Evolutionary conservation across 2,113 vertebrate species (phyloP).

Genomic region (Vireo altiloquus): DNA sequence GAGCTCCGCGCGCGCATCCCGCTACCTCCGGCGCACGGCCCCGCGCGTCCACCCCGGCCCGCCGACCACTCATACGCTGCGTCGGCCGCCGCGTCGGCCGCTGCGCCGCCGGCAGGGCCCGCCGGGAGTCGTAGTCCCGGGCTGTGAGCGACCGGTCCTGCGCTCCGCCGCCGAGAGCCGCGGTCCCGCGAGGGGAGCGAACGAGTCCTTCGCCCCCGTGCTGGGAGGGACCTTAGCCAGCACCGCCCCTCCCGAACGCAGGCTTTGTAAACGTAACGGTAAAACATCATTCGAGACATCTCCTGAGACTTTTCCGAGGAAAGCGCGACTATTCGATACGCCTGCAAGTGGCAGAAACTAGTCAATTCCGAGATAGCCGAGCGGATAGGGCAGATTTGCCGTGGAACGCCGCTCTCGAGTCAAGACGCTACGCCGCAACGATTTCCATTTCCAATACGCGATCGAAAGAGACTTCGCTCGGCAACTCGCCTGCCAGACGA

Average conservation of each 20-base stretch:
- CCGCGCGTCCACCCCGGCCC: background rate
- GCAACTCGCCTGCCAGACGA: background rate
- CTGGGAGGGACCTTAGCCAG: no score
- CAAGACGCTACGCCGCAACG: background rate
- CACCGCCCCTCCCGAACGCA: background rate
- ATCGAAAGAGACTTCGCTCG: background rate
- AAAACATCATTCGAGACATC: background rate
- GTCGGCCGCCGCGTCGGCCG: background rate
- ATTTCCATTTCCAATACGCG: background rate
- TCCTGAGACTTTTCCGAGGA: background rate
- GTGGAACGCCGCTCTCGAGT: background rate
- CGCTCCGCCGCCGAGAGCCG: background rate
- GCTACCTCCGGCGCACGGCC: background rate
- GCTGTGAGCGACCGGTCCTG: accelerated
- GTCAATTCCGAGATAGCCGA: background rate
- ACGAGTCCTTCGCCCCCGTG: background rate
- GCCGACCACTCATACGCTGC: background rate
- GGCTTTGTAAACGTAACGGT: background rate
- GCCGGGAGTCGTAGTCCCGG: slow-evolving; percentile 26
- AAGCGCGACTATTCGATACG: background rate
- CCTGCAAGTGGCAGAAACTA: background rate
- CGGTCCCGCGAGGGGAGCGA: background rate
- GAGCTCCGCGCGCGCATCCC: background rate
- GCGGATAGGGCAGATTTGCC: background rate
- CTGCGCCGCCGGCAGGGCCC: background rate